Conservation (phyloP, 2,888 invertebrate genomes). For the Melieria omissa region DNA sequence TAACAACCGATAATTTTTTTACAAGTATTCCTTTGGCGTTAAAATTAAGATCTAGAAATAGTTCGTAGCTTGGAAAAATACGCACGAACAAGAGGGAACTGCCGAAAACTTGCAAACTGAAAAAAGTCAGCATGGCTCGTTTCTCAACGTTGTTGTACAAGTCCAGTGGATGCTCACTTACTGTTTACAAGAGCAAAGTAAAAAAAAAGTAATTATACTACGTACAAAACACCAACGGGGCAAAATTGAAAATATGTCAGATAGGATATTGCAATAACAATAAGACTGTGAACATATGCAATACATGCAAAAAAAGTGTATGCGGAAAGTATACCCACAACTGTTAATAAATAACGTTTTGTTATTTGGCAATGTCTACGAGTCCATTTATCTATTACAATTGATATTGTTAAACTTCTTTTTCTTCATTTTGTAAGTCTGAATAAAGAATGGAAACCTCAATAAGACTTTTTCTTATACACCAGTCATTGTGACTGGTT, state of each 20-base stretch:
- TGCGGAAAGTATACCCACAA: conserved; percentile 6
- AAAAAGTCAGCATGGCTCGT: conserved; percentile 35
- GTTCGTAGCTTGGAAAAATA: conserved; percentile 44
- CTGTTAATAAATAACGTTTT: too few relatives aligned
- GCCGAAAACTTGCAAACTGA: conserved; percentile 42
- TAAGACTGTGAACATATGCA: not conserved
- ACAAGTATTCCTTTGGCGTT: conserved; percentile 41
- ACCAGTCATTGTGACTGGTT: too few relatives aligned
- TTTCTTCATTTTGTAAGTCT: too few relatives aligned
- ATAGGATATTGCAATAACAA: too few relatives aligned
- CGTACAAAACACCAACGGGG: conserved; percentile 48
- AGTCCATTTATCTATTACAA: too few relatives aligned
- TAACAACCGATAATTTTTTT: conserved; percentile 47
- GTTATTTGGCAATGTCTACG: too few relatives aligned
- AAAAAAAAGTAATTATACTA: conserved; percentile 47
- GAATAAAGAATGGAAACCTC: too few relatives aligned
- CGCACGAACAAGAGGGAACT: conserved; percentile 36
- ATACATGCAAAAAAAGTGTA: not conserved
- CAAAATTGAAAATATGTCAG: conserved; percentile 43
- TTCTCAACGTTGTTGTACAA: conserved; percentile 33
- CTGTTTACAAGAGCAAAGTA: conserved; percentile 49
- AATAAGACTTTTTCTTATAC: too few relatives aligned
- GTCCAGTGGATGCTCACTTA: conserved; percentile 41
- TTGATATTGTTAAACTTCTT: too few relatives aligned
- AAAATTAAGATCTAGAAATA: conserved; percentile 44